A percentile compares a stretch with the other conserved stretches of the same genome.
phyloP scores from a whole-genome alignment of 2,888 invertebrate species.

The Caenorhabditis sp. region DNA sequence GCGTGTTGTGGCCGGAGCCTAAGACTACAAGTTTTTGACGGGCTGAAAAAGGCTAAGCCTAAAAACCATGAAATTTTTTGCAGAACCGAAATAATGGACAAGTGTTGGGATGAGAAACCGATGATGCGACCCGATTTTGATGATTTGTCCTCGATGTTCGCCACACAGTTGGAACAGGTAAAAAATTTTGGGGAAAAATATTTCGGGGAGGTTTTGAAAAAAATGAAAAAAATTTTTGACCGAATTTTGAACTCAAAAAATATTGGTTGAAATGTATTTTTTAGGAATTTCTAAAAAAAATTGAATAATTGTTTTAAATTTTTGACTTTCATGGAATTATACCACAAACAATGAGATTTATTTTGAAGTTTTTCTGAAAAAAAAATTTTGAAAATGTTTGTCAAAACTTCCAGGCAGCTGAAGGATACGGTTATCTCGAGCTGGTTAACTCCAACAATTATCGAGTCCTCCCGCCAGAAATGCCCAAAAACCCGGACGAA shows the following conservation, averaged over 20 bases:
- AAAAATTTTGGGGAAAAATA: no score
- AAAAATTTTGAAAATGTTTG: no score
- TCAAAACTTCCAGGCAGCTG: constrained; percentile 44
- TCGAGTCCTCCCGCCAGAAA: constrained; percentile 6
- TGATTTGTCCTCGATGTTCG: constrained; percentile 56
- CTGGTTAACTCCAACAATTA: constrained; percentile 46
- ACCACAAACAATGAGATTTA: no score
- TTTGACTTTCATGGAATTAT: no score
- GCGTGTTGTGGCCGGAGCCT: no score
- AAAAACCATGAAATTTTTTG: constrained; percentile 4
- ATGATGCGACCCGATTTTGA: constrained; percentile 61
- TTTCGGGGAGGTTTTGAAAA: no score
- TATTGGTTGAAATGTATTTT: no score
- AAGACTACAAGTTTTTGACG: no score
- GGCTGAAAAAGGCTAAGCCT: no score
- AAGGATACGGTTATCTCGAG: constrained; percentile 62
- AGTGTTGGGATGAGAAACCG: constrained; percentile 63
- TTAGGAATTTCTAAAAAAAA: not conserved
- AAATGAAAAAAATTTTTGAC: not conserved
- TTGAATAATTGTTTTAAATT: not conserved
- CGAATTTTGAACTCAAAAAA: no score
- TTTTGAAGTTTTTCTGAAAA: no score
- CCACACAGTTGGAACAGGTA: constrained; percentile 58
- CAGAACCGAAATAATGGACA: constrained; percentile 60
- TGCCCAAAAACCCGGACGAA: not conserved